A percentile compares a stretch with the other conserved stretches of the same genome.
Evolutionary conservation across 1,140 invertebrate genomes (phyloP).

Genomic region (Drosophila ficusphila): DNA sequence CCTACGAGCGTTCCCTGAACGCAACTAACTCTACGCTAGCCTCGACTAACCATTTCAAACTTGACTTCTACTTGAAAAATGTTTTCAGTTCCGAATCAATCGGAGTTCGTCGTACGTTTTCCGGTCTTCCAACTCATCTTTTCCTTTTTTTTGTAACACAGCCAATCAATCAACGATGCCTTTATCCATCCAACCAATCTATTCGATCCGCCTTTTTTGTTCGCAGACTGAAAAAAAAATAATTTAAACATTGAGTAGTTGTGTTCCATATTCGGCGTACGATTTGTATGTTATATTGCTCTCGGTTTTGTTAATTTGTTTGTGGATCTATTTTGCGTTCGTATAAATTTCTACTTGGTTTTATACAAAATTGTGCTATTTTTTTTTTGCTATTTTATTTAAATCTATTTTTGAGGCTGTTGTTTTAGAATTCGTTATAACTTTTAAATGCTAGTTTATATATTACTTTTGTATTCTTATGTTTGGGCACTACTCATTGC

Average conservation of each 20-base stretch:
- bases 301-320: constrained; percentile 12
- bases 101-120: constrained; percentile 25
- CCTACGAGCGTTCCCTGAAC: constrained; percentile 49
- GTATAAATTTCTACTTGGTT: constrained; percentile 52
- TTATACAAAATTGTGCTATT: constrained; percentile 78
- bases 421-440: constrained; percentile 78
- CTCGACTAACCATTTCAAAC: constrained; percentile 12
- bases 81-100: constrained; percentile 13
- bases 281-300: constrained; percentile 29
- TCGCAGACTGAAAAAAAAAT: constrained; percentile 31
- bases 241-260: constrained; percentile 22
- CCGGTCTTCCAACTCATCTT: constrained; percentile 20
- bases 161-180: constrained; percentile 76
- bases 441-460: constrained; percentile 74
- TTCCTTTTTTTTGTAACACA: constrained; percentile 59
- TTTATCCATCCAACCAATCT: constrained; percentile 20
- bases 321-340: constrained; percentile 34
- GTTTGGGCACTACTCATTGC: constrained; percentile 80
- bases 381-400: constrained; percentile 68
- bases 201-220: constrained; percentile 12
- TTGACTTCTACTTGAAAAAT: constrained; percentile 10
- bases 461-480: constrained; percentile 50
- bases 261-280: constrained; percentile 14
- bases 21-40: constrained; percentile 37
- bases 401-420: constrained; percentile 74